Evolutionary conservation across 1,140 invertebrate genomes (phyloP), one percentile per base, ranked within the genome.

Genomic region (Triops cancriformis): DNA sequence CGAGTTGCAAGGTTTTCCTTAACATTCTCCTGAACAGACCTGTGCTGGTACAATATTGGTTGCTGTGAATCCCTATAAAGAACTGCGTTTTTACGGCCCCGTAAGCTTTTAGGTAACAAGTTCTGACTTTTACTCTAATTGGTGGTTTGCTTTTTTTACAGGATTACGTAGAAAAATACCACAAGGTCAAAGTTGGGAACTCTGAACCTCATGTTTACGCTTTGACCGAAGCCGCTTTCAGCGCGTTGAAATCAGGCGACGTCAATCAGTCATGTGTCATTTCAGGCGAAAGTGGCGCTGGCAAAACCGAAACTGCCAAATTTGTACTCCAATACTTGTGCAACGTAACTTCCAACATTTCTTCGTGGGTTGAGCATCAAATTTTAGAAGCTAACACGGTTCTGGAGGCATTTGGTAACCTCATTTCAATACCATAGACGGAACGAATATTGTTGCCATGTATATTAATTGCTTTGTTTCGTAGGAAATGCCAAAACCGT

Each of bases 271-370:
- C 95, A 45, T 94, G 97, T 82, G 94, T 99, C 26, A 98, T 99
- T 87, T 97, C 94, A 64, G 97, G 97, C 1, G 98, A 99, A 85
- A 97, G 94, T 80, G 98, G 98, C 1, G 96, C 97, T 14, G 98
- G 98, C 26, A 99, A 99, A 88, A 98, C 96, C 0, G 96, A 98
- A 85, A 96, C 92, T 31, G 98, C 95, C 2, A 96, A 97, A 85
- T 93, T 98, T 82, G 96, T 98, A 79, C 86, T 98, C 43, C 95
- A 98, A 84, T 98, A 98, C 86, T 85, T 98, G 27, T 98, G 95
- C 86, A 93, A 94, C 9, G 94, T 97, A 0, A 95, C 93, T 10
- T 92, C 91, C 79, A 92, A 94, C 81, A 91, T 92, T n/a, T 93
- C 92, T 27, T 94, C 94, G 1, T 96, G 94, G 94, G 92, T 96